Base-by-base conservation (phyloP, 2,888 invertebrate genomes). In the Scaptomyza flava region DNA sequence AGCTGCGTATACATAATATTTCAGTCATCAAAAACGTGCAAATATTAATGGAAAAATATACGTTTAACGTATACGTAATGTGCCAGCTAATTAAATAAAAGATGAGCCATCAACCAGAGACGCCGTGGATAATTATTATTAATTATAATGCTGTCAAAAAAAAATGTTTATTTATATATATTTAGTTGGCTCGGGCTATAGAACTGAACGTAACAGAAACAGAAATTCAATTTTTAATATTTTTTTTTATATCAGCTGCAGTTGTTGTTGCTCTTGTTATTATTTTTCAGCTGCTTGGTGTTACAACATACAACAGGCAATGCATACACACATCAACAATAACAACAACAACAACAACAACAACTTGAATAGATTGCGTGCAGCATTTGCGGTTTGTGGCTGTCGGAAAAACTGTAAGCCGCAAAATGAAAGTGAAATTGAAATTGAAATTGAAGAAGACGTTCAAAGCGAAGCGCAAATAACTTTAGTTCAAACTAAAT, bases 391-490 rank as follows among this genome's bases (percentile, higher is more conserved):
- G 74, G 80, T 79, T 41, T 41, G 41, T 66, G 65, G 61, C 70
- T 73, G 84, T 84, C 76, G 88, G 82, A 87, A 89, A 87, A 80
- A 72, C 76, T 72, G 36, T 64, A 71, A 72, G 54, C 80, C 81
- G 72, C 86, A 81, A 77, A 74, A 81, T 81, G 84, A 83, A 83
- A 89, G 87, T 87, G 89, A 81, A 81, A 81, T 78, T 81, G 81
- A 78, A 87, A 81, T 87, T 87, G 77, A 78, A 87, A 81, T 87
- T 87, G 77, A 87, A 82, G 82, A 82, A 87, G 82, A 81, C 85
- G 81, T 81, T 52, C 69, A 71, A 64, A 68, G 72, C 73, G 62
- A 62, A 76, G 51, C 60, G 61, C 58, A 45, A 70, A 64, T 50
- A 52, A 36, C 47, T 64, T 60, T n/a, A 36, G n/a, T 34, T 8